These are phyloP conservation scores for Enteromius anoplus DNA, from an alignment of 2,797 vertebrate genomes.

Conservation along the genomic window DNA sequence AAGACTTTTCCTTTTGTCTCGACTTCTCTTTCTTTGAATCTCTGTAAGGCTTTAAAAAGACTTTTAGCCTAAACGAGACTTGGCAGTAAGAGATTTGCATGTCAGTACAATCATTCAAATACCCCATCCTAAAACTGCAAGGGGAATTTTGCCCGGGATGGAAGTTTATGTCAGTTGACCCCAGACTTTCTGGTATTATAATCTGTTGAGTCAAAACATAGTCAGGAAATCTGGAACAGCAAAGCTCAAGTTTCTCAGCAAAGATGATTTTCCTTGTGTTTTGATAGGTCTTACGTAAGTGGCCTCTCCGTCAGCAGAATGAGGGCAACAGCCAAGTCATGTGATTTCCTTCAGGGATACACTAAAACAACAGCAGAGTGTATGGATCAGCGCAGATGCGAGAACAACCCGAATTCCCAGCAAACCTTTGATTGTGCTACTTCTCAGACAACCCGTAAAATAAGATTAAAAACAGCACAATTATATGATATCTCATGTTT, in stretches of 20 bases:
- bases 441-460: neutral
- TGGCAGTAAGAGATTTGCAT: neutral
- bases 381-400: neutral
- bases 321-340: conserved; percentile 23
- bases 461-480: conserved; percentile 9
- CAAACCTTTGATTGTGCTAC: neutral
- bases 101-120: neutral
- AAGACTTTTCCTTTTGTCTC: neutral
- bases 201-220: neutral
- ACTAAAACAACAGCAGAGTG: neutral
- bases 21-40: neutral
- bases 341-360: conserved; percentile 8
- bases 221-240: neutral
- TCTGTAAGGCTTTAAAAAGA: neutral
- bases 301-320: conserved; percentile 2
- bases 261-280: neutral
- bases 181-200: neutral
- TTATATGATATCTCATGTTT: neutral
- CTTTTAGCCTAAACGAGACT: neutral
- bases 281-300: conserved; percentile 34
- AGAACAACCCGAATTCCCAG: neutral
- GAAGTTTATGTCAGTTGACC: neutral
- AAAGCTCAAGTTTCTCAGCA: neutral
- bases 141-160: neutral
- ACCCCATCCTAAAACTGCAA: neutral